Evolutionary conservation across 2,113 vertebrate genomes (phyloP).

Genomic region (Nothocercus nigrocapillus): DNA sequence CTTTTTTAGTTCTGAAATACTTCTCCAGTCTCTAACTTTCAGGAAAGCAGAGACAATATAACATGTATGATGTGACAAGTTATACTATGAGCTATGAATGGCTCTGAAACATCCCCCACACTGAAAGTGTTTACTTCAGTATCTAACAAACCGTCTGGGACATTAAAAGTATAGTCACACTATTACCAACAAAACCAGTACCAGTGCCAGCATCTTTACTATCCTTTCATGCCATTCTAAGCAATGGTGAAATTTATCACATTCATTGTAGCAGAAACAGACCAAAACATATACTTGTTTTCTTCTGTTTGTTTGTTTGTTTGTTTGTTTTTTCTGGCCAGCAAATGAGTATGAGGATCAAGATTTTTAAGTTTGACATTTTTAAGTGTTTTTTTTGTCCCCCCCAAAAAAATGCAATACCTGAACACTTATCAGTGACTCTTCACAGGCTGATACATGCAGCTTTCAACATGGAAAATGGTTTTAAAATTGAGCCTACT

Average conservation of each 20-base stretch:
- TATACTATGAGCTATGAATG: background rate
- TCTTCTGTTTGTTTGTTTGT: too few species aligned
- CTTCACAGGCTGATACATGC: background rate
- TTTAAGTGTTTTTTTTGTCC: background rate
- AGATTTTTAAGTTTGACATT: background rate
- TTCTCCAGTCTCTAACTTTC: slow-evolving; percentile 46
- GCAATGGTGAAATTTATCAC: background rate
- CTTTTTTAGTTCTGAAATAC: slow-evolving; percentile 14
- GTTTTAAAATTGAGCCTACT: slow-evolving; percentile 9
- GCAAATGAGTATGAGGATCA: background rate
- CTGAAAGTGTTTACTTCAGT: background rate
- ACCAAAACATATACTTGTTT: too few species aligned
- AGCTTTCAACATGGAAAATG: slow-evolving; percentile 24
- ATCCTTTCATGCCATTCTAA: background rate
- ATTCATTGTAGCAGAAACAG: background rate
- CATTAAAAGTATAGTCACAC: background rate
- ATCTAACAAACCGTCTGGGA: background rate
- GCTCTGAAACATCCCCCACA: background rate
- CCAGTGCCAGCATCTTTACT: background rate
- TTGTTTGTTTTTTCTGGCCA: background rate
- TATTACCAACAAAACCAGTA: background rate
- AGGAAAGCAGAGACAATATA: background rate
- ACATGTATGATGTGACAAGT: background rate
- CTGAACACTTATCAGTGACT: background rate
- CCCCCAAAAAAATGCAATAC: background rate